Percentiles rank a stretch among this genome's conserved stretches.
These are phyloP conservation scores for Scytalopus superciliaris DNA, from an alignment of 2,113 vertebrate species.

Conservation along the genomic window DNA sequence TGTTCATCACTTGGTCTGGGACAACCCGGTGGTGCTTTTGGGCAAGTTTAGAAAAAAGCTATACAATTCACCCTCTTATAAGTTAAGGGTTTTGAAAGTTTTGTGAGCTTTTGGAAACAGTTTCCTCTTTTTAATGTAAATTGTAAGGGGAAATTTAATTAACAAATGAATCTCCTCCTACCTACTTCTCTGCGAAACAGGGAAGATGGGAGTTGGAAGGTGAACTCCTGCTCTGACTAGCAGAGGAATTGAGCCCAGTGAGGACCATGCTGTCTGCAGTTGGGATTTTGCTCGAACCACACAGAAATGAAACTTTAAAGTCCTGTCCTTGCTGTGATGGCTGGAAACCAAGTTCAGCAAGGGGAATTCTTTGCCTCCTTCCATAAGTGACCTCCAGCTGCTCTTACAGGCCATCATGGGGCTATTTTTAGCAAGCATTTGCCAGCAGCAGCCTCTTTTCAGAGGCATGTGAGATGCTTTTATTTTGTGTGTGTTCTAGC, in stretches of 20 bases:
- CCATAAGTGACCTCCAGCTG: neutral
- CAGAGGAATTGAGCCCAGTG: neutral
- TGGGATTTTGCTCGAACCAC: neutral
- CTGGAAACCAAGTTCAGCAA: neutral
- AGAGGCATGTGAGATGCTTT: neutral
- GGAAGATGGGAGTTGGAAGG: neutral
- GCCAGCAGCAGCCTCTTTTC: neutral
- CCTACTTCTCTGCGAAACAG: neutral
- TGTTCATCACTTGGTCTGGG: neutral
- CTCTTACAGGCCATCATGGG: neutral
- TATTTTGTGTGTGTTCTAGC: neutral
- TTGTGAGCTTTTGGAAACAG: neutral
- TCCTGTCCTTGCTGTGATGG: neutral
- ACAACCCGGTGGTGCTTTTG: conserved; percentile 21
- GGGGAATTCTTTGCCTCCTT: neutral
- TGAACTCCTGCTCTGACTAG: neutral
- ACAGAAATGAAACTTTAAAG: neutral
- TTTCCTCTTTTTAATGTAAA: conserved; percentile 39
- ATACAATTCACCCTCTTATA: neutral
- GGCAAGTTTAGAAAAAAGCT: conserved; percentile 14
- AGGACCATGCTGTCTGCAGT: neutral
- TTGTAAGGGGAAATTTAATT: conserved; percentile 24
- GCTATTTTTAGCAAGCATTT: conserved; percentile 30
- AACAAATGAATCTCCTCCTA: neutral
- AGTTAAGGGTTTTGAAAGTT: conserved; percentile 31